Evolutionary conservation across 2,888 invertebrate genomes (phyloP), one percentile per base, ranked within the genome.

Genomic region (Drosophila infuscata): DNA sequence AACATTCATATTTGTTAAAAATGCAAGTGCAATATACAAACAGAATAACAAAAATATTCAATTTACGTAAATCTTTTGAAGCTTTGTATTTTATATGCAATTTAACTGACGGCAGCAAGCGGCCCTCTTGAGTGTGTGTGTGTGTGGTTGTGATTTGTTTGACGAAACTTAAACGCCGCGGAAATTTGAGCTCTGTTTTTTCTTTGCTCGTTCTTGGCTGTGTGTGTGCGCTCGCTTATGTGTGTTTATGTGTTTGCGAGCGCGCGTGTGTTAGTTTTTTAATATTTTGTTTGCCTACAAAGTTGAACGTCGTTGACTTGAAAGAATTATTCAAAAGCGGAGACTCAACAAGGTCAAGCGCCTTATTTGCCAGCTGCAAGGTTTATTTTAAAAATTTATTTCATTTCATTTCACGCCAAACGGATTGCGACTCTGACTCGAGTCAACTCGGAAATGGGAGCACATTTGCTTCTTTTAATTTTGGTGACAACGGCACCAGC

Each of bases 321-420:
- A 85, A 86, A 87, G 88, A 87, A 87, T 83, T 83, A 82, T 87
- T 89, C 63, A 88, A 78, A 85, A 79, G 81, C 75, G 65, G 74
- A 74, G 77, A 74, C 78, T 78, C 76, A 85, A 88, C 89, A 89
- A 89, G 89, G 89, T 88, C 88, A 77, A 71, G 64, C 83, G 80
- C 87, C 89, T 83, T 88, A 88, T 89, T 82, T 71, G 86, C 75
- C 66, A 73, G 65, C 77, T 33, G 65, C 80, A 79, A 81, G 82
- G 74, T 75, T 80, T 74, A 74, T 74, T 74, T 80, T 80, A 70
- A 75, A 75, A 56, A 75, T 85, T 76, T 73, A 79, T 83, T 64
- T 79, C 53, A 81, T 77, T 46, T 4, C 46, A 86, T 81, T 81
- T 79, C 68, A 46, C 25, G 15, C 74, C 78, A 82, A 79, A 61